phyloP scores from a whole-genome alignment of 2,888 invertebrate species.

The Agrotis exclamationis region DNA sequence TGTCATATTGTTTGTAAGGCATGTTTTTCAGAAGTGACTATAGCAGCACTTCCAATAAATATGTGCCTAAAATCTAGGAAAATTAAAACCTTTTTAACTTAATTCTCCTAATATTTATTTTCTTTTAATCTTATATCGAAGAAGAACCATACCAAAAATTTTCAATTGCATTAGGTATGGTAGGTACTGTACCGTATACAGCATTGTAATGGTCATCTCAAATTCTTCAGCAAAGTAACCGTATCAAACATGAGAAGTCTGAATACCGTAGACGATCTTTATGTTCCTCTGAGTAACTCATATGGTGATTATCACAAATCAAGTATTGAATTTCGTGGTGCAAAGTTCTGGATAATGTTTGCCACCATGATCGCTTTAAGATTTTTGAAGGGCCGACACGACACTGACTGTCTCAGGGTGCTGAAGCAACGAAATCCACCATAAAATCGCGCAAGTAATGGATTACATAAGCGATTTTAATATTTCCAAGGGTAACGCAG shows the following conservation, averaged over 20 bases:
- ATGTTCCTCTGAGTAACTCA: conserved; percentile 50
- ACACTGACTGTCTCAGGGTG: neutral
- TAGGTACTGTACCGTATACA: neutral
- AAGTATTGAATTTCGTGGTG: conserved; percentile 70
- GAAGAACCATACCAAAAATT: no score
- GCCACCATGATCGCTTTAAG: conserved; percentile 45
- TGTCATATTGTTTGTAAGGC: conserved; percentile 17
- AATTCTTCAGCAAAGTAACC: conserved; percentile 18
- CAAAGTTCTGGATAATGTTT: conserved; percentile 72
- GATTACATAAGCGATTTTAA: no score
- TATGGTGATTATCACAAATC: conserved; percentile 72
- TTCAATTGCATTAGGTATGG: neutral
- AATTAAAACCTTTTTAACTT: no score
- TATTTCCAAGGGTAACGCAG: no score
- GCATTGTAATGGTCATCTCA: conserved; percentile 17
- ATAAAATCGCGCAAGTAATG: neutral
- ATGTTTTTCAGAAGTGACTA: conserved; percentile 7
- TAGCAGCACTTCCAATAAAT: neutral
- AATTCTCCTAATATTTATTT: no score
- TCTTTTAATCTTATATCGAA: no score
- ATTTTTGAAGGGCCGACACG: conserved; percentile 19
- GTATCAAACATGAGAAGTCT: conserved; percentile 41
- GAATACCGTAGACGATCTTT: conserved; percentile 42
- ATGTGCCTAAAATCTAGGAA: neutral
- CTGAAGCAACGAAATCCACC: neutral